Conservation (phyloP, 2,888 invertebrate species). For the Myathropa florea region DNA sequence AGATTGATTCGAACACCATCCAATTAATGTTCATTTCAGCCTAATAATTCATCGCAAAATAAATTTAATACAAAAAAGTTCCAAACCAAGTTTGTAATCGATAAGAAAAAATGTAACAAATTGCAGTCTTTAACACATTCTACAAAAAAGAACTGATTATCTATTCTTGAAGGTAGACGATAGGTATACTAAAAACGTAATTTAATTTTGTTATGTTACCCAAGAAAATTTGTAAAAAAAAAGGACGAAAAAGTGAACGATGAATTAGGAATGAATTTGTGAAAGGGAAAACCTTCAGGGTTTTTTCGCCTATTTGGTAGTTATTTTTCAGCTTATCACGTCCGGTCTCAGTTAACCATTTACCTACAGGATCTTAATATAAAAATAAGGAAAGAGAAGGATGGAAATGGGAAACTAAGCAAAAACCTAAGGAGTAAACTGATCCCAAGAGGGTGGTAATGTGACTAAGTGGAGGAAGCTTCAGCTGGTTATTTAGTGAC, state of each 20-base stretch:
- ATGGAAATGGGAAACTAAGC: slow-evolving; percentile 7
- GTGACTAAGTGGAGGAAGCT: slow-evolving; percentile 41
- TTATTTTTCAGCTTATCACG: slow-evolving; percentile 15
- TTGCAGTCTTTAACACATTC: too few relatives aligned
- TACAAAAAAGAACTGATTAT: too few relatives aligned
- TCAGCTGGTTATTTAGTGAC: slow-evolving; percentile 46
- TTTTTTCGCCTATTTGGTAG: background rate
- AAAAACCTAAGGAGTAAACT: slow-evolving; percentile 24
- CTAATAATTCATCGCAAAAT: too few relatives aligned
- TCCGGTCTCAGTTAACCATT: slow-evolving; percentile 18
- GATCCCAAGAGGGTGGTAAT: slow-evolving; percentile 51
- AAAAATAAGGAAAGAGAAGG: slow-evolving; percentile 7
- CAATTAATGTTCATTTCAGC: too few relatives aligned
- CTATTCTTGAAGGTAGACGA: background rate
- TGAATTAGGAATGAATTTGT: slow-evolving; percentile 33
- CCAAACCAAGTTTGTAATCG: too few relatives aligned
- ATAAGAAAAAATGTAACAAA: too few relatives aligned
- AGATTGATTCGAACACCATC: too few relatives aligned
- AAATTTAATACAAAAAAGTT: too few relatives aligned
- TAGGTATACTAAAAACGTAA: slow-evolving; percentile 14
- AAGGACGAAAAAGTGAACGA: background rate
- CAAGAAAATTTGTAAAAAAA: slow-evolving; percentile 3
- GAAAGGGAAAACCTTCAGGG: background rate
- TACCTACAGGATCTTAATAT: slow-evolving; percentile 11
- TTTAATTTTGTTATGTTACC: slow-evolving; percentile 22